Evolutionary conservation across 2,888 invertebrate genomes (phyloP).

Genomic region (Drosophila bunnanda): DNA sequence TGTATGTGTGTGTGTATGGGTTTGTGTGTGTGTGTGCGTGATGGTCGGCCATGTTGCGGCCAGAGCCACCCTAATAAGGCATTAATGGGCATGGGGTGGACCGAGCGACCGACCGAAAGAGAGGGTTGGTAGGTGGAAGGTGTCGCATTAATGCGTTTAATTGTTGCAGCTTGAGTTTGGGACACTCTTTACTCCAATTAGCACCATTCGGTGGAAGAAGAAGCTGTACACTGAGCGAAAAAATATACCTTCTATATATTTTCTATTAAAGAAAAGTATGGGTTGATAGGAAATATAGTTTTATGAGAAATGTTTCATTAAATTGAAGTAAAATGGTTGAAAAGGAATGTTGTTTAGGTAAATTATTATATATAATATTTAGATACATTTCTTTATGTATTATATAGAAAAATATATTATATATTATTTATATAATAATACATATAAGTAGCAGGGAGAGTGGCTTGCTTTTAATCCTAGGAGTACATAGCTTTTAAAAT

Average conservation of each 20-base stretch:
- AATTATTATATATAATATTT: too few species aligned
- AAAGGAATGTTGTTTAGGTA: background rate
- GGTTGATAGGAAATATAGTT: background rate
- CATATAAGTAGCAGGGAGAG: fast-evolving
- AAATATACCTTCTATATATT: background rate
- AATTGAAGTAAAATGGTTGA: background rate
- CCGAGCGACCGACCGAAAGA: background rate
- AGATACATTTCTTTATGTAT: too few species aligned
- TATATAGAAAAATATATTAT: background rate
- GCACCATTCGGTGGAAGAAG: slow-evolving; percentile 1
- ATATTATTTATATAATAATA: background rate
- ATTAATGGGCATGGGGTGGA: slow-evolving; percentile 9
- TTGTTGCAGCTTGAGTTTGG: slow-evolving; percentile 58
- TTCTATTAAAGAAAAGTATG: background rate
- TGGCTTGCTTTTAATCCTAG: background rate
- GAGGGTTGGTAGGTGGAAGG: slow-evolving; percentile 54
- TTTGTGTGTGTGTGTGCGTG: slow-evolving; percentile 45
- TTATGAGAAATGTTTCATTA: background rate
- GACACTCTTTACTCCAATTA: slow-evolving; percentile 64
- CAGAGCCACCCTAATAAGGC: slow-evolving; percentile 43
- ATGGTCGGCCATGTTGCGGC: slow-evolving; percentile 72
- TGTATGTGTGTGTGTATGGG: slow-evolving; percentile 19
- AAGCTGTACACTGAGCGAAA: slow-evolving; percentile 4
- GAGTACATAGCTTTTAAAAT: background rate
- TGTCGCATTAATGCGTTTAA: slow-evolving; percentile 76